Base-by-base conservation (phyloP, 2,888 invertebrate genomes). In the Cepaea hortensis region DNA sequence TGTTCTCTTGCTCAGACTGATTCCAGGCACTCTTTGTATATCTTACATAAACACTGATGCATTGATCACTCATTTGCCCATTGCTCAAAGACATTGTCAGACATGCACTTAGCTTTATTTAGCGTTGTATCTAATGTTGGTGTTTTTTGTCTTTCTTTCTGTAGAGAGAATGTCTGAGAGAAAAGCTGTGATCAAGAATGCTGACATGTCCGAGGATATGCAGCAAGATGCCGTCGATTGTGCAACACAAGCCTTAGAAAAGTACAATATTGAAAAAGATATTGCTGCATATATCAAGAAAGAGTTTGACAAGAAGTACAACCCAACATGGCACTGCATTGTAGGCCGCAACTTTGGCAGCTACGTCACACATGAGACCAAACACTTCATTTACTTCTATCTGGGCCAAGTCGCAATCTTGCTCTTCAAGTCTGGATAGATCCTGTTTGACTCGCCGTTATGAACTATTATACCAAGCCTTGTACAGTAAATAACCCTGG, bases 161-260 rank as follows among this genome's bases (percentile, higher is more conserved):
- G 65, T 35, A 80, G 5, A 55, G 48, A 87, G 18, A 61, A 92
- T 91, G 92, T 86, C 91, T 87, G 93, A 93, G 48, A 89, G 93
- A 82, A 99, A 99, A 96, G 99, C 99, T 94, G 99, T 99, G 90
- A 99, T 99, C 95, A 99, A 99, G 96, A 99, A 99, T 96, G 99
- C 99, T 93, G 99, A 99, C 95, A 99, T 99, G 99, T 97, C 98
- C 93, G 99, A 99, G 95, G 99, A 99, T 95, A 99, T 99, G 99
- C 99, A 99, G 96, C 99, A 99, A 95, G 99, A 99, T 95, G 98
- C 99, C 91, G 98, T 99, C 61, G 99, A 99, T 95, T 98, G 98
- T 95, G 99, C 99, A 92, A 99, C 98, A 90, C 98, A 98, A 95
- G 99, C 99, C 65, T 96, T 99, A 90, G 99, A 99, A 95, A 99